Percentiles rank a stretch among this genome's conserved stretches.
These are phyloP conservation scores for Falco punctatus DNA, from an alignment of 2,113 vertebrate species.

Conservation along the genomic window DNA sequence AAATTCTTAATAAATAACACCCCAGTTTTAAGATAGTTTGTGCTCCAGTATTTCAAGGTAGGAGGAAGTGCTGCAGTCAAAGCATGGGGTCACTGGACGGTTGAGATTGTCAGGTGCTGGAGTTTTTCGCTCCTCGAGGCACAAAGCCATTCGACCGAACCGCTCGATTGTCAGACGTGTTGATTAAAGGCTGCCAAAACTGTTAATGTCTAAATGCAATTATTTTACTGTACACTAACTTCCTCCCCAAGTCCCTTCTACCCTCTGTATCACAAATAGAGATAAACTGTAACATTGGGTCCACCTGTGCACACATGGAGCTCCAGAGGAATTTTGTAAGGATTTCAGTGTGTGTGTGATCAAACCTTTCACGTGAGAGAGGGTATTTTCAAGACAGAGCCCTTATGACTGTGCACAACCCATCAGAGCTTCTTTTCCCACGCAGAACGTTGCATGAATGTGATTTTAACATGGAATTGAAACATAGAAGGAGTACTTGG, in stretches of 20 bases:
- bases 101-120: not conserved
- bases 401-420: not conserved
- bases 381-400: not conserved
- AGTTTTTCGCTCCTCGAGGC: not conserved
- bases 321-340: not conserved
- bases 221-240: not conserved
- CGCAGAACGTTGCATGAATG: not conserved
- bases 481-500: not conserved
- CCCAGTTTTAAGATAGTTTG: not conserved
- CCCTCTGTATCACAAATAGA: not conserved
- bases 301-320: not conserved
- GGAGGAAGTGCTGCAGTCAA: not conserved
- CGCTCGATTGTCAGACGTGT: not conserved
- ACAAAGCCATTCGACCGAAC: not conserved
- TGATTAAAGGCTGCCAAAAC: not conserved
- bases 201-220: not conserved
- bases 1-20: not conserved
- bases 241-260: not conserved
- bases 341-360: not conserved
- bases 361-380: not conserved
- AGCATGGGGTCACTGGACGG: not conserved
- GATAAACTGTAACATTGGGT: fast-evolving
- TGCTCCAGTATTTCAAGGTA: not conserved
- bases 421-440: not conserved
- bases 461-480: not conserved